Evolutionary conservation across 1,140 invertebrate genomes (phyloP).

Genomic region (Argopecten irradians): DNA sequence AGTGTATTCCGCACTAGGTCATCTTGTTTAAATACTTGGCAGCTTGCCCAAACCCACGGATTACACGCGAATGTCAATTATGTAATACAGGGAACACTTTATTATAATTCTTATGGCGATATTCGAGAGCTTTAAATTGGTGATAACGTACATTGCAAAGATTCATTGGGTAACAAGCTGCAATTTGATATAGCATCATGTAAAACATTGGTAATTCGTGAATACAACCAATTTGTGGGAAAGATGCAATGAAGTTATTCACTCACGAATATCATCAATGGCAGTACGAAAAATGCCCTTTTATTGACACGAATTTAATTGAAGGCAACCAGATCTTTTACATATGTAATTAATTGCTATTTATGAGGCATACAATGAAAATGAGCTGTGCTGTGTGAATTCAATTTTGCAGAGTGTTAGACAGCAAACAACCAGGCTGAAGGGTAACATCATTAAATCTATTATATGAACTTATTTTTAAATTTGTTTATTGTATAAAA

Average conservation of each 20-base stretch:
- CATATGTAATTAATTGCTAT: too few species aligned
- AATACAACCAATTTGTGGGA: not conserved
- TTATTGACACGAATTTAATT: not conserved
- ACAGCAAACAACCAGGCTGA: not conserved
- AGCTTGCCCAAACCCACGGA: not conserved
- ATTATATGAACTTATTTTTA: not conserved
- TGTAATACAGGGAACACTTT: not conserved
- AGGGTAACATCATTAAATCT: not conserved
- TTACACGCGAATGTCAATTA: not conserved
- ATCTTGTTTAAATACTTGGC: not conserved
- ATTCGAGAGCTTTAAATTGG: too few species aligned
- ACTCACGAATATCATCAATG: not conserved
- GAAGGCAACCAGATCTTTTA: too few species aligned
- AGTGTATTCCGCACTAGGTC: not conserved
- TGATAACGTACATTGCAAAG: too few species aligned
- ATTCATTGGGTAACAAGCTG: not conserved
- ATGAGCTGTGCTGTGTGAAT: not conserved
- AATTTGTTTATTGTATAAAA: too few species aligned
- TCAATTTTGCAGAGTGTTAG: not conserved
- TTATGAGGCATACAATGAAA: too few species aligned
- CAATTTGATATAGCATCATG: not conserved
- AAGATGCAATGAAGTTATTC: not conserved
- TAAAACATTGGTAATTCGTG: not conserved
- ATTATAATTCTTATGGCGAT: too few species aligned
- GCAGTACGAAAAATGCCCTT: not conserved